Conservation (phyloP, 2,797 vertebrate genomes). For the Hirundo rustica region DNA sequence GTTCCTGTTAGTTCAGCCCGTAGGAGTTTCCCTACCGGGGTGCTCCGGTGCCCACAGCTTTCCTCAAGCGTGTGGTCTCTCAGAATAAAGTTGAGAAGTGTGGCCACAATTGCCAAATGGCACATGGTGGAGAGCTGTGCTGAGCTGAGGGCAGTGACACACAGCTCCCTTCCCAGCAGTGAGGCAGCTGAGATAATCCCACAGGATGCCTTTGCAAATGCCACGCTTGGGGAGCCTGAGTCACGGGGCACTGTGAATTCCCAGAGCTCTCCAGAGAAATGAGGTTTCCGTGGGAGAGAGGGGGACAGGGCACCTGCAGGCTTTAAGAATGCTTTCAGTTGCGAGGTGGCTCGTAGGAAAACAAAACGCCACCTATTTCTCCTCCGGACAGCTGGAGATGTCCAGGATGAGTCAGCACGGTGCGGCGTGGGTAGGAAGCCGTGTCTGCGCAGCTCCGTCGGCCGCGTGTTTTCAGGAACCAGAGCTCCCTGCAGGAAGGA, state of each 20-base stretch:
- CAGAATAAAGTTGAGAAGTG: not conserved
- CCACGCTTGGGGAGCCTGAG: not conserved
- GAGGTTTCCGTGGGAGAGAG: not conserved
- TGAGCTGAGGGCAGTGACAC: not conserved
- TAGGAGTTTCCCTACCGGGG: not conserved
- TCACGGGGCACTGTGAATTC: rapidly evolving
- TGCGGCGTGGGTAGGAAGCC: not conserved
- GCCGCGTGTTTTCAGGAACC: not conserved
- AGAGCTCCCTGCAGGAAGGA: not conserved
- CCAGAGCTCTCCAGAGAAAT: not conserved
- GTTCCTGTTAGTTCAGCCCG: not conserved
- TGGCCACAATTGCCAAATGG: not conserved
- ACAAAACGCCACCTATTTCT: not conserved
- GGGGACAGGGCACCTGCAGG: not conserved
- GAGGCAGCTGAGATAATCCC: not conserved
- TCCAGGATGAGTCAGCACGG: slow-evolving; percentile 48
- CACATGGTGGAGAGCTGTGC: not conserved
- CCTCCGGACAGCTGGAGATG: not conserved
- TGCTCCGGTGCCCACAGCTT: not conserved
- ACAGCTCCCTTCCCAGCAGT: not conserved
- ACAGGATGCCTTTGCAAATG: not conserved
- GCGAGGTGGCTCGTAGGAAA: not conserved
- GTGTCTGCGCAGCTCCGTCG: rapidly evolving
- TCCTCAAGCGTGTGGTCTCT: not conserved
- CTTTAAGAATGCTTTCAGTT: not conserved